Conservation (phyloP, 2,888 invertebrate genomes). For the Plutella xylostella region DNA sequence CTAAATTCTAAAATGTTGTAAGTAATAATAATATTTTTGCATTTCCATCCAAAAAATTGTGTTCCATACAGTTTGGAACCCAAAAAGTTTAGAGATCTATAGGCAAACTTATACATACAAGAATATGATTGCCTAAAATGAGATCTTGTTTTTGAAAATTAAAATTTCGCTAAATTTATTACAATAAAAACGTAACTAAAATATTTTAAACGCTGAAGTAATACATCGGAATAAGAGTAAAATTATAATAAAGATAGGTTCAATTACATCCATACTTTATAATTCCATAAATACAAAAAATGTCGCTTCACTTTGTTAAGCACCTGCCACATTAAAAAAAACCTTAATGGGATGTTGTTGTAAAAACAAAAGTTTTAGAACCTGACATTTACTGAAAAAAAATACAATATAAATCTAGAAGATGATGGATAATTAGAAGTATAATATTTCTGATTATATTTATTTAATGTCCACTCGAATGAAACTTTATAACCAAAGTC, state of each 20-base stretch:
- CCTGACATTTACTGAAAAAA: background rate
- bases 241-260: too few relatives aligned
- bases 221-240: constrained; percentile 31
- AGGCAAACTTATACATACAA: constrained; percentile 34
- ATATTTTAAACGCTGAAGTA: constrained; percentile 44
- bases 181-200: constrained; percentile 28
- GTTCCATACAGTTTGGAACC: constrained; percentile 35
- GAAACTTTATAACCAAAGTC: constrained; percentile 24
- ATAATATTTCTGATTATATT: too few relatives aligned
- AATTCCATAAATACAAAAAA: constrained; percentile 5
- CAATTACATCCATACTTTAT: too few relatives aligned
- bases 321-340: constrained; percentile 28
- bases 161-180: constrained; percentile 42
- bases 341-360: background rate
- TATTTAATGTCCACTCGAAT: constrained; percentile 21
- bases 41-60: constrained; percentile 19
- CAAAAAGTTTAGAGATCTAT: constrained; percentile 58
- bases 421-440: too few relatives aligned
- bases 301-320: constrained; percentile 16
- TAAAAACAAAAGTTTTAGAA: background rate
- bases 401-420: too few relatives aligned
- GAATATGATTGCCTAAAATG: constrained; percentile 48
- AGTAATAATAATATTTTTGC: constrained; percentile 29
- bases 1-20: constrained; percentile 40
- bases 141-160: constrained; percentile 60